Base-by-base conservation (phyloP, 53 echinoderm and acorn worm species). In the Zoroaster sp. region DNA sequence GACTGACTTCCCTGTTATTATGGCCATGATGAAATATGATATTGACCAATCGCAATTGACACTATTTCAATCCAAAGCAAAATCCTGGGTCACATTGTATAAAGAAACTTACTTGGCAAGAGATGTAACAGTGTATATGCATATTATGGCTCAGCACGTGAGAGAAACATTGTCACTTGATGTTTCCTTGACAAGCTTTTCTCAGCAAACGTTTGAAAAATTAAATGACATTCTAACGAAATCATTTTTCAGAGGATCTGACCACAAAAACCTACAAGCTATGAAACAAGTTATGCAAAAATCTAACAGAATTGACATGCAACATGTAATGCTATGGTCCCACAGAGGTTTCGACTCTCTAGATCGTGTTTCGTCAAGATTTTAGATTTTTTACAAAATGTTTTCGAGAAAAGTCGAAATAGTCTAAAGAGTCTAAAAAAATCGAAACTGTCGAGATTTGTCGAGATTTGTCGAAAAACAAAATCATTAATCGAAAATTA, bases 241-340 rank as follows among this genome's bases (percentile, higher is more conserved):
- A n/a, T 28, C 3, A 15, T 37, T 37, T 36, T 37, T 72, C 18
- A 3, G 72, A 72, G 72, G 37, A 72, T 72, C 72, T 14, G 32
- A 72, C 30, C 38, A 72, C 18, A 72, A 72, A n/a, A 72, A 38
- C 7, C 39, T 72, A 5, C 72, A 72, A 38, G 72, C 39, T 18
- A 38, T 72, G 72, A n/a, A 72, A 37, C 72, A 72, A 38, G 72
- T 72, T 15, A 72, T 72, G 72, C 72, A 72, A 72, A 72, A 72
- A 72, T 15, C 39, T 15, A 72, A 72, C 72, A 72, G 72, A 18
- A 72, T 18, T 13, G 72, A 37, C n/a, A n/a, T n/a, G n/a, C n/a
- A n/a, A n/a, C n/a, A n/a, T n/a, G n/a, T n/a, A n/a, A n/a, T n/a
- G n/a, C n/a, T n/a, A n/a, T n/a, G n/a, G n/a, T n/a, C n/a, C n/a